Base-by-base conservation (phyloP, 1,140 invertebrate genomes). In the Papilio aristodemus region DNA sequence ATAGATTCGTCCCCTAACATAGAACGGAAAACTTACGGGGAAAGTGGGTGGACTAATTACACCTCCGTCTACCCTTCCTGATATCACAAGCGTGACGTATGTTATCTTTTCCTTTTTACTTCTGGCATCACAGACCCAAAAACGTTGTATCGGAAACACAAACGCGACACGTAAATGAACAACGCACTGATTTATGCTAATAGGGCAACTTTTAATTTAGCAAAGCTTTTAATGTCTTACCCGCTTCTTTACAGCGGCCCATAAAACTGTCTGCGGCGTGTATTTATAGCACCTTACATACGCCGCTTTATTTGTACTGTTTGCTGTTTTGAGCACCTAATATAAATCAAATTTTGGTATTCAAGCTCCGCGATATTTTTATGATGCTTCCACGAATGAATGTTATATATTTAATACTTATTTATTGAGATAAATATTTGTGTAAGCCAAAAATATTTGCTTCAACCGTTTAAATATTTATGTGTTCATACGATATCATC, bases 181-280 rank as follows among this genome's bases (percentile, higher is more conserved):
- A 39, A 19, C 17, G 8, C 43, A 19, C 11, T 62, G 32, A 62
- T 38, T 62, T 62, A 62, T 38, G 59, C 32, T 62, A 62, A 62
- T 62, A 62, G 59, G 59, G 8, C 36, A 62, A 62, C 59, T 62
- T 62, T 62, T 62, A 62, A 62, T 62, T 62, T 62, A 14, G 36
- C 59, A 36, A 62, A 62, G 32, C 59, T 62, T 36, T 62, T 62
- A 62, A 62, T 38, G 59, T 62, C 32, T 62, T 37, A 38, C 36
- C 27, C 10, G 11, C 32, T 62, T 62, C 32, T 62, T 60, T 62
- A 62, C 36, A 62, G 59, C 36, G 59, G 14, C 27, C 59, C 32
- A 62, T 62, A 62, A 62, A 62, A 22, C 59, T 62, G 59, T 62
- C 59, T 10, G 36, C n/a, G 36, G 13, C 6, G 36, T 7, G 36